Conservation (phyloP, 2,888 invertebrate genomes). For the Volucella bombylans region DNA sequence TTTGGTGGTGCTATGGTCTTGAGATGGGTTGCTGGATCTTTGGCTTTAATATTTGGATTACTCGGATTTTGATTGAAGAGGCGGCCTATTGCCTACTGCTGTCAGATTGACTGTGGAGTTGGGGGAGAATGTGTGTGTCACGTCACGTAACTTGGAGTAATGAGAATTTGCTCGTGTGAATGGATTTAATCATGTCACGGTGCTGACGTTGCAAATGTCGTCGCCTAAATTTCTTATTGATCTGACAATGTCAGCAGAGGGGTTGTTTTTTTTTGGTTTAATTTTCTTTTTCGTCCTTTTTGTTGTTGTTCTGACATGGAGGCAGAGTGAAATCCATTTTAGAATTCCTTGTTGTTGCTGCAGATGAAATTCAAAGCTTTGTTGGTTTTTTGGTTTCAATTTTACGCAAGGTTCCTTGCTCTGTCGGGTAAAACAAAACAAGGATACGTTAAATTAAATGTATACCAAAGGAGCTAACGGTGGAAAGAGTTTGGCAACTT, state of each 20-base stretch:
- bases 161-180: slow-evolving; percentile 22
- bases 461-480: too few relatives aligned
- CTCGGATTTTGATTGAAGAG: background rate
- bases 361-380: background rate
- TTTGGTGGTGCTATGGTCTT: too few relatives aligned
- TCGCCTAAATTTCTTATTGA: slow-evolving; percentile 28
- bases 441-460: too few relatives aligned
- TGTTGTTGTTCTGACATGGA: background rate
- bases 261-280: background rate
- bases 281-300: background rate
- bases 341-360: slow-evolving; percentile 9
- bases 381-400: background rate
- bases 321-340: slow-evolving; percentile 1
- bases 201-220: slow-evolving; percentile 32
- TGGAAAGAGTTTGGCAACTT: too few relatives aligned
- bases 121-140: background rate
- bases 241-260: background rate
- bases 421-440: too few relatives aligned
- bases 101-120: too few relatives aligned
- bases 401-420: background rate
- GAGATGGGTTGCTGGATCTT: too few relatives aligned
- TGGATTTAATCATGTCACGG: slow-evolving; percentile 35
- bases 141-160: slow-evolving; percentile 17
- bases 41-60: slow-evolving; percentile 7
- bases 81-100: background rate